phyloP scores from a whole-genome alignment of 1,140 invertebrate genomes.

The Bombyx mori region DNA sequence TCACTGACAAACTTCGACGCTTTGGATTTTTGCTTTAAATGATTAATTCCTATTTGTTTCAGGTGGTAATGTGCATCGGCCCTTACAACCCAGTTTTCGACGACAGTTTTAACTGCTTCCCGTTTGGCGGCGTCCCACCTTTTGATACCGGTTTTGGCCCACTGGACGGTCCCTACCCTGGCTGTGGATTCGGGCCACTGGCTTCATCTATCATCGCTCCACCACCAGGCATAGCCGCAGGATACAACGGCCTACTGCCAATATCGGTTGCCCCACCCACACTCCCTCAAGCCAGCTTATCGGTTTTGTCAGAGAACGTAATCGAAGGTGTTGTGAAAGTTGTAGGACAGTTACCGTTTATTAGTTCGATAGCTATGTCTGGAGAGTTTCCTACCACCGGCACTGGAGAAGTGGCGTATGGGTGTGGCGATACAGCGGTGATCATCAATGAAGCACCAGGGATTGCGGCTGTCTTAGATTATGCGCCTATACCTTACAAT shows the following conservation, averaged over 20 bases:
- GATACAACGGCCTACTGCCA: constrained; percentile 20
- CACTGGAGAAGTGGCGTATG: constrained; percentile 22
- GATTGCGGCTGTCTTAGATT: no score
- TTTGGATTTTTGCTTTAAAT: no score
- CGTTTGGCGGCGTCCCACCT: no score
- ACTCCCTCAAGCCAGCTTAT: constrained; percentile 25
- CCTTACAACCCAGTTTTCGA: no score
- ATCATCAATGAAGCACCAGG: no score
- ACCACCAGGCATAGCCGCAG: background rate
- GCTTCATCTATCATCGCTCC: background rate
- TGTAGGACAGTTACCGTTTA: constrained; percentile 31
- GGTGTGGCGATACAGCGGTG: constrained; percentile 23
- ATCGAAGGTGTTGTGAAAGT: constrained; percentile 9
- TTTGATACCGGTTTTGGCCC: no score
- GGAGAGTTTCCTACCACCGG: constrained; percentile 27
- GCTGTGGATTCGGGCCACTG: background rate
- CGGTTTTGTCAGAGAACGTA: constrained; percentile 13
- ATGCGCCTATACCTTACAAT: no score
- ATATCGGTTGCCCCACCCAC: constrained; percentile 19
- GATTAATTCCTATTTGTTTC: no score
- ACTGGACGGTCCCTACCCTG: background rate
- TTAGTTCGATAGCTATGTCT: constrained; percentile 31
- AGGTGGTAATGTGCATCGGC: no score
- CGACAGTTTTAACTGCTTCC: no score
- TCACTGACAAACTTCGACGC: no score